phyloP scores from a whole-genome alignment of 2,113 vertebrate genomes.

The Aplodontia rufa region DNA sequence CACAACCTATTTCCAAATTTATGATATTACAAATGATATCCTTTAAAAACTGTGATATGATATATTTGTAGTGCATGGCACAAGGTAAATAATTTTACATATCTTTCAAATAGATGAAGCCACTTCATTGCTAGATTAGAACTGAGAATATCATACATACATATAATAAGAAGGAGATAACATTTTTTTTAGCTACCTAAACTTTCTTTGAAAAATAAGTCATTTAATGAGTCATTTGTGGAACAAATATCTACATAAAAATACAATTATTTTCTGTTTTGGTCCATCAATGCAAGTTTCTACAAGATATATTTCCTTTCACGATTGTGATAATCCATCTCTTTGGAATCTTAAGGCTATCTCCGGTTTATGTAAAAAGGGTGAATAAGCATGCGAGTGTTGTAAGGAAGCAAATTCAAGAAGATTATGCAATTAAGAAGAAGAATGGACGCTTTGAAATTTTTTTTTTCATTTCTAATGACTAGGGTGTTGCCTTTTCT shows the following conservation, averaged over 20 bases:
- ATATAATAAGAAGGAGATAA: background rate
- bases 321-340: background rate
- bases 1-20: background rate
- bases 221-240: background rate
- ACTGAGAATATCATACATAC: background rate
- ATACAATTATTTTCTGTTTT: background rate
- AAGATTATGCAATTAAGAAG: constrained; percentile 45
- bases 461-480: constrained; percentile 39
- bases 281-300: background rate
- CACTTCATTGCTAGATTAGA: background rate
- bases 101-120: background rate
- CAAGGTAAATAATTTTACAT: background rate
- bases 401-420: constrained; percentile 5
- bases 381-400: background rate
- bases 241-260: constrained; percentile 18
- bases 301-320: background rate
- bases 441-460: constrained; percentile 31
- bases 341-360: constrained; percentile 30
- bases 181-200: background rate
- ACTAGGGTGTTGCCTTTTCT: constrained; percentile 31
- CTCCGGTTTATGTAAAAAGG: background rate
- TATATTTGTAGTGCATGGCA: background rate
- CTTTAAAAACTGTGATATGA: background rate
- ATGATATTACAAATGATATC: background rate
- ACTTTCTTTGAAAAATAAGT: background rate